phyloP scores from a whole-genome alignment of 2,797 vertebrate genomes.

The Tauraco hartlaubi region DNA sequence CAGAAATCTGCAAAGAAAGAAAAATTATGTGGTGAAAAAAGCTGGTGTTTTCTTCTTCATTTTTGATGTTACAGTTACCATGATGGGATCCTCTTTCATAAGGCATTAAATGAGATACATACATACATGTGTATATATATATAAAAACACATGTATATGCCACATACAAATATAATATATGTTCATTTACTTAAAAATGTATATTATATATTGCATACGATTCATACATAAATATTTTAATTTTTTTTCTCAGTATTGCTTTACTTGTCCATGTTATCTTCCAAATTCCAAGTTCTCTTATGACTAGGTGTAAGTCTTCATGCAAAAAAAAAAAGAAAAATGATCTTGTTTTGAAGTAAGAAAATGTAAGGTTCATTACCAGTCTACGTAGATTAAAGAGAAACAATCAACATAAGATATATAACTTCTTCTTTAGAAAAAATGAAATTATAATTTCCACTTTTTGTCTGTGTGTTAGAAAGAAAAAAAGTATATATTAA shows the following conservation, averaged over 20 bases:
- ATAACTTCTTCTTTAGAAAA: background rate
- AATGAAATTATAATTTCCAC: background rate
- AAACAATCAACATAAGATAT: background rate
- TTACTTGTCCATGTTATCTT: background rate
- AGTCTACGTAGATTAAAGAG: background rate
- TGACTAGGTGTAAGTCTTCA: background rate
- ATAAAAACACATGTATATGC: background rate
- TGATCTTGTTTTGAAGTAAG: background rate
- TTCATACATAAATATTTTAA: background rate
- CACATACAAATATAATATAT: background rate
- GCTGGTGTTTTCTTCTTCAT: accelerated
- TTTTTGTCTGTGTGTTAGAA: background rate
- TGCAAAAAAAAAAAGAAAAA: background rate
- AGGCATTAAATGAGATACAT: background rate
- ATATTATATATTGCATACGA: background rate
- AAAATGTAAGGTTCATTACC: background rate
- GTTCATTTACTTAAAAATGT: background rate
- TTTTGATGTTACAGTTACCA: background rate
- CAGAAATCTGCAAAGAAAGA: background rate
- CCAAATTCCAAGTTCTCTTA: background rate
- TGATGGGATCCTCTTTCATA: background rate
- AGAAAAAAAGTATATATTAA: background rate
- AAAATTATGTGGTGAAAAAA: background rate
- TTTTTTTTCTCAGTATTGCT: background rate
- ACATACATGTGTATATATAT: background rate